Conservation (phyloP, 2,797 vertebrate genomes). For the Dicrostonyx torquatus region DNA sequence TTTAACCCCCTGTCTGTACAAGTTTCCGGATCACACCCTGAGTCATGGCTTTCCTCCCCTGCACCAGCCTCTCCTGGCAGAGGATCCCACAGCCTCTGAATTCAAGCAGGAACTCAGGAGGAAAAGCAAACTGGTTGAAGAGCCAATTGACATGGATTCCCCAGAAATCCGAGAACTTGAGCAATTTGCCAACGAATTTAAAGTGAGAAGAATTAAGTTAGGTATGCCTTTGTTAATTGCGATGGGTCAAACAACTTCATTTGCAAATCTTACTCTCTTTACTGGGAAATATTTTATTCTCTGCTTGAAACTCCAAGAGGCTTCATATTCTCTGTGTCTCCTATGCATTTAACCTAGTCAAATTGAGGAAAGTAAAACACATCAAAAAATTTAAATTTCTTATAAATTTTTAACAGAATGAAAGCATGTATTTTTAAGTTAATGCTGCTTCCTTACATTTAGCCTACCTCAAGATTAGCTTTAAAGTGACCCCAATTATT, state of each 20-base stretch:
- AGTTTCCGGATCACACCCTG: constrained; percentile 95
- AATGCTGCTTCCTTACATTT: neutral
- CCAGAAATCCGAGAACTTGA: constrained; percentile 98
- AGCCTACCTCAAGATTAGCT: neutral
- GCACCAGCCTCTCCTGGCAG: constrained; percentile 92
- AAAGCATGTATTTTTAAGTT: constrained; percentile 10
- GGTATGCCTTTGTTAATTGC: constrained; percentile 85
- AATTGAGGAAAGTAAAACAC: neutral
- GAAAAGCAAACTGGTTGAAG: constrained; percentile 92
- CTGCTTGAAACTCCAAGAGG: neutral
- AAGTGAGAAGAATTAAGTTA: constrained; percentile 97
- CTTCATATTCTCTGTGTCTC: neutral
- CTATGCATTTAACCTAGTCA: neutral
- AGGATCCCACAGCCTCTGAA: constrained; percentile 89
- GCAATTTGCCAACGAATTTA: constrained; percentile 98
- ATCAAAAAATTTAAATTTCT: neutral
- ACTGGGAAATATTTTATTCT: neutral
- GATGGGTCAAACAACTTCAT: neutral
- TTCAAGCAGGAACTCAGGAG: constrained; percentile 94
- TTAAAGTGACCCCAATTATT: neutral
- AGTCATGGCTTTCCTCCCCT: constrained; percentile 92
- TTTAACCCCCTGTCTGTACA: constrained; percentile 95
- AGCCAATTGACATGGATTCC: constrained; percentile 94
- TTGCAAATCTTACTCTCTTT: neutral
- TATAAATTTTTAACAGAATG: neutral